Conservation (phyloP, 1,140 invertebrate genomes). For the Bombus vancouverensis region DNA sequence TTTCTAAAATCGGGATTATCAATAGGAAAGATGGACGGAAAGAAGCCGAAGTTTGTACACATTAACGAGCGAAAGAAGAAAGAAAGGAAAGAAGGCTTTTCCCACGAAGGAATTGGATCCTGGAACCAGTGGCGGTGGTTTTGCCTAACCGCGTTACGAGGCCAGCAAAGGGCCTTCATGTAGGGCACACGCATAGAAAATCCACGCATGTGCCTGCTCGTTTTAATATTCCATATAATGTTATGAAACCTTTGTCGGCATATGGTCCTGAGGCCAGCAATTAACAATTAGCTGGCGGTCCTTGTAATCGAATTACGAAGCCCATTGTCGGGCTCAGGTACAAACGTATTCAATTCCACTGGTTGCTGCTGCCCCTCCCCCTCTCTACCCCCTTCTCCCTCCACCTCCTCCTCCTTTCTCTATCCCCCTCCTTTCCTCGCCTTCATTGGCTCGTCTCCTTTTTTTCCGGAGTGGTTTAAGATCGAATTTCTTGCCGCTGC, state of each 20-base stretch:
- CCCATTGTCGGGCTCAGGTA: conserved; percentile 81
- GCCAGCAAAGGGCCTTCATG: conserved; percentile 44
- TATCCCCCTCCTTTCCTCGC: conserved; percentile 24
- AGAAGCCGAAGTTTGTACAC: too few relatives aligned
- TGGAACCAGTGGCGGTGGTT: conserved; percentile 38
- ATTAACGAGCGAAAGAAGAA: not conserved
- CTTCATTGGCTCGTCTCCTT: conserved; percentile 70
- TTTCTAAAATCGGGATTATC: not conserved
- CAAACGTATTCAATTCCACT: conserved; percentile 81
- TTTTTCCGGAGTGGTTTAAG: conserved; percentile 65
- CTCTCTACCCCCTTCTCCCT: conserved; percentile 31
- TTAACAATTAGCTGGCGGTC: conserved; percentile 83
- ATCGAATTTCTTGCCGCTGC: conserved; percentile 79
- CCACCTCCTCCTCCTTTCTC: not conserved
- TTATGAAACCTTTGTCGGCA: conserved; percentile 80
- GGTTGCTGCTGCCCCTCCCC: conserved; percentile 53
- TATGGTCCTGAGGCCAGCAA: conserved; percentile 76
- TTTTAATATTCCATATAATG: conserved; percentile 71
- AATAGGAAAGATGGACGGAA: too few relatives aligned
- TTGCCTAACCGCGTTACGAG: conserved; percentile 17
- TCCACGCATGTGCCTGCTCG: conserved; percentile 63
- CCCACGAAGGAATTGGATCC: conserved; percentile 49
- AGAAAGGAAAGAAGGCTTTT: conserved; percentile 44
- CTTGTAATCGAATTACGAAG: conserved; percentile 83
- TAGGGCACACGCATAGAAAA: conserved; percentile 61